Percentiles rank a stretch among this genome's conserved stretches.
phyloP scores from a whole-genome alignment of 2,888 invertebrate species.

The Galerucella pusilla region DNA sequence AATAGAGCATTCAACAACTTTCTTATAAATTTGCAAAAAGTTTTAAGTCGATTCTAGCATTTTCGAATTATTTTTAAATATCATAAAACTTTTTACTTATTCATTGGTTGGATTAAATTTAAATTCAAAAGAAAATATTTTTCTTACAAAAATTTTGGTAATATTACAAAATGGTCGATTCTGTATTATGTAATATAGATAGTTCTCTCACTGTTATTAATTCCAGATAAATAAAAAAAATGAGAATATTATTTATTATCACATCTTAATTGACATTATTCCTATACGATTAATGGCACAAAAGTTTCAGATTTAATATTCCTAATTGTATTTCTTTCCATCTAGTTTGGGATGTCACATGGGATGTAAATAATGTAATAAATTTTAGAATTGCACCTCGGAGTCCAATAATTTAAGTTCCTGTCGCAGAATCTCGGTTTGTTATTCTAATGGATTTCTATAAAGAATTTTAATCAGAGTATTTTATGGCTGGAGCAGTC shows the following conservation, averaged over 20 bases:
- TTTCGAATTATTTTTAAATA: too few relatives aligned
- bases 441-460: slow-evolving; percentile 50
- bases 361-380: slow-evolving; percentile 51
- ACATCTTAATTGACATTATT: neutral
- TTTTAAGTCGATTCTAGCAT: too few relatives aligned
- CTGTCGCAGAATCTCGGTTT: slow-evolving; percentile 46
- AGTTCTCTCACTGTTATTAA: too few relatives aligned
- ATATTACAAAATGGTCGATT: too few relatives aligned
- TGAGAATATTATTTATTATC: neutral
- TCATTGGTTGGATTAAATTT: too few relatives aligned
- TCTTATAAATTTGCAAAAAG: too few relatives aligned
- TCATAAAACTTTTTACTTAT: too few relatives aligned
- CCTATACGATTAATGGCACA: neutral
- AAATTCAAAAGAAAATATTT: too few relatives aligned
- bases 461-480: slow-evolving; percentile 42
- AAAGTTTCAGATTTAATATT: slow-evolving; percentile 39
- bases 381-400: slow-evolving; percentile 51
- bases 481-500: slow-evolving; percentile 33
- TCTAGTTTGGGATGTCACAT: slow-evolving; percentile 39
- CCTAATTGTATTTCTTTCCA: slow-evolving; percentile 40
- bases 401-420: slow-evolving; percentile 50
- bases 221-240: too few relatives aligned
- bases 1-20: too few relatives aligned
- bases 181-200: too few relatives aligned
- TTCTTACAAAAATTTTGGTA: too few relatives aligned